Base-by-base conservation (phyloP, 2,797 vertebrate genomes). In the Poecilia wingei region DNA sequence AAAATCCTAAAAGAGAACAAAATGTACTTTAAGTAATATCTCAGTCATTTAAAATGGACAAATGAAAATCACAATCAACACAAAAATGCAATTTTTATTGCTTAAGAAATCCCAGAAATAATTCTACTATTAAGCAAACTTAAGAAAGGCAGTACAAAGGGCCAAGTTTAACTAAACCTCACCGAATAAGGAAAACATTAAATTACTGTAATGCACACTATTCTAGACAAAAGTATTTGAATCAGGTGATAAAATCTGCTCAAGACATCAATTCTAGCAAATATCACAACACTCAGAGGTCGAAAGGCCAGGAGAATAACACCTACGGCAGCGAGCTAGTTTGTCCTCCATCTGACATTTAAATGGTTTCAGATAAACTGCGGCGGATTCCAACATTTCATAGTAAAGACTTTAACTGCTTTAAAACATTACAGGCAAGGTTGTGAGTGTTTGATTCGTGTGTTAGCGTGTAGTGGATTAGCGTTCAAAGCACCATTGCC, bases 401-500 rank as follows among this genome's bases (percentile, higher is more conserved):
- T 18, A 55, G 20, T 39, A 39, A 39, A 74, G 36, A 85, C 75
- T 91, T 84, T 5, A 57, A 76, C 55, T 39, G 45, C 20, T 51
- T 68, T 79, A 72, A 33, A 64, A 80, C 72, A 68, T 74, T 55
- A 80, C 75, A 86, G 51, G 73, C 76, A 76, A 76, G 8, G 77
- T 87, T 78, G 46, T 81, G 59, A 82, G 74, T 74, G 74, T 83
- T 73, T 80, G 77, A 82, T 41, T 78, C 84, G 76, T 57, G 76
- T 83, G 77, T 39, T 61, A 82, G 80, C 84, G 55, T 43, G 70
- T 43, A 79, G 72, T 46, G 68, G 79, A 76, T 77, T 83, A 79
- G 79, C 84, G 87, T 91, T 79, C 82, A 82, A 90, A 84, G 89
- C 86, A 87, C 75, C 85, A 82, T 64, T 84, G 83, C 84, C 69